Base-by-base conservation (phyloP, 2,113 vertebrate species). In the Gallinago undulata region DNA sequence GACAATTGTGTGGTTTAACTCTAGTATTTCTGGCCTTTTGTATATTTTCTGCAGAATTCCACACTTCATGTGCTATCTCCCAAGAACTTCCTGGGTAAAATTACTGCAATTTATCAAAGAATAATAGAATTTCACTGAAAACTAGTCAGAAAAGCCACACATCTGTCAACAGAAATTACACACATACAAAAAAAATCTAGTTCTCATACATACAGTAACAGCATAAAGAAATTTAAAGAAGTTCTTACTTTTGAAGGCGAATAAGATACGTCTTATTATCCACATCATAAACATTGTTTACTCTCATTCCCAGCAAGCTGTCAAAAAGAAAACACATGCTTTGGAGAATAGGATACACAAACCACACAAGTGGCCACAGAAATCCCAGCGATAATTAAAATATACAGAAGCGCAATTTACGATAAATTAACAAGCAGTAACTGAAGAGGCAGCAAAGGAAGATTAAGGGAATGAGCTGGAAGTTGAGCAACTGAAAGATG, bases 231-330 rank as follows among this genome's bases (percentile, higher is more conserved):
- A 41, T 37, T 14, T 22, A 41, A 68, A 89, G 63, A 3, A 43
- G 35, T 25, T 76, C 99, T 99, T 98, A 99, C 99, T 99, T 99
- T 77, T 99, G 99, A 28, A 99, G 98, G 43, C 99, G 99, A 91
- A 99, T 99, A 83, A 99, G 99, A 43, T 99, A 99, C 0, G 99
- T 99, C 98, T 99, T 99, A 69, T 97, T 99, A 97, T 99, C 99
- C 97, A 99, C 99, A 97, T 99, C 99, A 53, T 99, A 99, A 73
- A 99, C 98, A 84, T 99, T 99, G 98, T 99, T 97, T 24, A 99
- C 99, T 96, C 99, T 98, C 99, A 99, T 99, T 57, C 99, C 99
- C 92, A 99, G 62, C 84, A 99, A 98, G 95, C 99, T 99, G 98
- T 21, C 84, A 93, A 80, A 87, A 91, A 67, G n/a, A 90, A 87